Evolutionary conservation across 2,797 vertebrate species (phyloP), one percentile per base, ranked within the genome.

Genomic region (Poecilia gillii): DNA sequence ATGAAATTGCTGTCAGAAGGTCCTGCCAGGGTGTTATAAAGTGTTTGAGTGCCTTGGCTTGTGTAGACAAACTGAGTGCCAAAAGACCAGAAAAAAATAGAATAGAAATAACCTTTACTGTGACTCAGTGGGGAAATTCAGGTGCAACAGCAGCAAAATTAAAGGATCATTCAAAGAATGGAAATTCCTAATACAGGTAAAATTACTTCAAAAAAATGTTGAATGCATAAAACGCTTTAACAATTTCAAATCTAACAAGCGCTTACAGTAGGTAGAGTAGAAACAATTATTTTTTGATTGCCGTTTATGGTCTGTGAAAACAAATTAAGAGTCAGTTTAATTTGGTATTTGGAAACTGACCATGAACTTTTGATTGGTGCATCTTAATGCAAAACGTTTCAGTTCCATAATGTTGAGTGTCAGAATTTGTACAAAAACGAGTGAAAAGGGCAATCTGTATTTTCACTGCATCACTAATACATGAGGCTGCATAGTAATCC

Each of bases 1-100:
- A 88, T 83, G 74, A 84, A 88, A 84, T 80, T 71, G 62, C 79
- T 70, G 68, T 79, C 62, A 39, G 74, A 14, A 75, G 75, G 51
- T 79, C 73, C 33, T 57, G 72, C 84, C 81, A 90, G 75, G 45
- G 79, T 78, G 79, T 77, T 47, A 81, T 81, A 68, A 57, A 59
- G 74, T 71, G 75, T 75, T 83, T 78, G 77, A 84, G 81, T 77
- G 75, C 53, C 51, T 47, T 77, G 76, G 57, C 55, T 45, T 73
- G 53, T 76, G 75, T 68, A 43, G 68, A 72, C 72, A 46, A 78
- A 70, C 64, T 41, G 23, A 62, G 62, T 84, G 76, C 75, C 74
- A 75, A 77, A 72, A 77, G 77, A 74, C 82, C 82, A 43, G 84
- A 81, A 85, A 41, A 83, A 81, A 62, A 18, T 33, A 33, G 14